These are phyloP conservation scores for Halocynthia roretzi DNA, from an alignment of 23 tunicate genomes.

Conservation along the genomic window DNA sequence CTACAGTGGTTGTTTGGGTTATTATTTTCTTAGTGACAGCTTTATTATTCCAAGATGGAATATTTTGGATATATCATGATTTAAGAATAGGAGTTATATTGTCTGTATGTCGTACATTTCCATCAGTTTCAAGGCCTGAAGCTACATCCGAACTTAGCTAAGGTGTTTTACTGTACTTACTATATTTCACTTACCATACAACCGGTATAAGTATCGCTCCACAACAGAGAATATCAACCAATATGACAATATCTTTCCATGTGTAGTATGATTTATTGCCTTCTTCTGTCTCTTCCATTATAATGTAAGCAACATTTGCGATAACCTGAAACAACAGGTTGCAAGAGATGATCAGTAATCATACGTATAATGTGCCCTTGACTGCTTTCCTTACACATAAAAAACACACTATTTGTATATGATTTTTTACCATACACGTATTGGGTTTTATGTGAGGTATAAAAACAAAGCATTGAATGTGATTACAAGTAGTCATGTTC, in stretches of 20 bases:
- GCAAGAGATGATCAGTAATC: not conserved
- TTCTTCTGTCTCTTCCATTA: constrained; percentile 61
- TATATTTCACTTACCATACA: constrained; percentile 40
- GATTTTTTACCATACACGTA: too few species aligned
- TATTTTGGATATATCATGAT: too few species aligned
- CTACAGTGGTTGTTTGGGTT: too few species aligned
- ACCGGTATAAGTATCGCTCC: constrained; percentile 77
- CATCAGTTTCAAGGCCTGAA: not conserved
- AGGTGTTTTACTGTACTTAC: not conserved
- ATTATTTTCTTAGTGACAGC: too few species aligned
- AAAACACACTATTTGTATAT: too few species aligned
- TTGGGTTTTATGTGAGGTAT: too few species aligned
- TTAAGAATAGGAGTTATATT: not conserved
- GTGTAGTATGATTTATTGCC: constrained; percentile 43
- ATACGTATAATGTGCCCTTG: too few species aligned
- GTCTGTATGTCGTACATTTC: constrained; percentile 1
- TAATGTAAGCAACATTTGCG: constrained; percentile 88
- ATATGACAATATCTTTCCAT: constrained; percentile 71
- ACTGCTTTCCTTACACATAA: too few species aligned
- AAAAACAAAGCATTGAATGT: too few species aligned
- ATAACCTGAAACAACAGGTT: constrained; percentile 32
- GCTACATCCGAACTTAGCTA: not conserved
- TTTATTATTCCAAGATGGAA: too few species aligned
- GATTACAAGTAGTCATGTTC: too few species aligned
- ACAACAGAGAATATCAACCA: constrained; percentile 84